Evolutionary conservation across 2,888 invertebrate genomes (phyloP), one percentile per base, ranked within the genome.

Genomic region (Drosophila merina): DNA sequence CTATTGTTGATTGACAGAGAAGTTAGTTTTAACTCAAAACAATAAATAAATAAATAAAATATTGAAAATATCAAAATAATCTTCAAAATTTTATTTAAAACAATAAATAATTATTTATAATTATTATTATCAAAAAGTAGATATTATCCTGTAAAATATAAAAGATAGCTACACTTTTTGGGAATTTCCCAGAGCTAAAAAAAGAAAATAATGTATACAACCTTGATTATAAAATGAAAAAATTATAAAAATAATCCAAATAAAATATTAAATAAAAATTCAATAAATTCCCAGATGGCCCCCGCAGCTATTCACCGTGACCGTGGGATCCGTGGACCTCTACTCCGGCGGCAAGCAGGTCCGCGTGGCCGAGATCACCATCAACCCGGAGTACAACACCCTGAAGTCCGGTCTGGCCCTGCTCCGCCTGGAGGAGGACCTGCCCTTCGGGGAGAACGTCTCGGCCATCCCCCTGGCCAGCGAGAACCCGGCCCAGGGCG

Each of bases 291-390:
- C 0, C 31, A 90, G 90, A 3, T 89, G 87, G 85, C 66, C 88
- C 31, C 75, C 89, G 31, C 83, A 81, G 20, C 44, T 88, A n/a
- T 87, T 91, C 48, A 73, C 75, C 3, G 77, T 91, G 3, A 76
- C 88, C 2, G 88, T 87, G 2, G 92, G 92, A 33, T 84, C 89
- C 2, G 88, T 79, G 48, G 81, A 88, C 44, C 81, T 90, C 8
- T 86, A 82, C 47, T 69, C 64, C n/a, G 91, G 90, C 12, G 91
- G 91, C 9, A 79, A 75, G 33, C 57, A 77, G 5, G 72, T 82
- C 0, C 40, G 52, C 10, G 76, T 88, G 5, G 79, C 68, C 33
- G 54, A 77, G 33, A 88, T 89, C 28, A 75, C 31, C 10, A 62
- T 90, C 7, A 81, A 86, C 51, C 68, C 57, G 25, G 69, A 76